Evolutionary conservation across 2,888 invertebrate genomes (phyloP), one percentile per base, ranked within the genome.

Genomic region (Ethmia dodecea): DNA sequence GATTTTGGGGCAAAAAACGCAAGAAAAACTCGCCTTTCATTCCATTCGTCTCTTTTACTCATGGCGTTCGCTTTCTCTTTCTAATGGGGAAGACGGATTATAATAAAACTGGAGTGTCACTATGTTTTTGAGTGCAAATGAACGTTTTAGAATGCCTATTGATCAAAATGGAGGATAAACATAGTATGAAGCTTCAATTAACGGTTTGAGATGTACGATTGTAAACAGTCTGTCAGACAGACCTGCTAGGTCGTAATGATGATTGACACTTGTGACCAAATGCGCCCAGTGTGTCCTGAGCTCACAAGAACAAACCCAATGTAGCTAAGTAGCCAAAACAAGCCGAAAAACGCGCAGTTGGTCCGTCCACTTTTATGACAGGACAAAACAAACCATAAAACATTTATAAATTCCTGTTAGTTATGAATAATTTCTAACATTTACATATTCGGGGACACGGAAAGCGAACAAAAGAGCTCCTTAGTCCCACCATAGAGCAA

Each of bases 1-100:
- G 76, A 75, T 79, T 79, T 66, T 62, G 69, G 70, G 58, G 57
- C 84, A 86, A 86, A 86, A 84, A 84, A 83, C 66, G 67, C 63
- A 72, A 56, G 76, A 84, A 83, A 83, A 84, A 83, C 78, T 62
- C 60, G 69, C 66, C 70, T 73, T 70, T 68, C 66, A 64, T 48
- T 42, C 33, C 37, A 18, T 38, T 53, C 37, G 40, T 73, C 72
- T 52, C 63, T 52, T 58, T 45, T 22, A 37, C 67, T 31, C 18
- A 5, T 26, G 11, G 28, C 31, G 35, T 48, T 22, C 31, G 24
- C 35, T 34, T 50, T 77, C 70, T 45, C 59, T 38, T 51, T 79
- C 73, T 65, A 56, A 55, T 65, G 52, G 63, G 69, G 71, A 70
- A 69, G 73, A 72, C 60, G 67, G n/a, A 59, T 57, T 44, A 36